Conservation (phyloP, 2,113 vertebrate genomes). For the Rhodinocichla rosea region DNA sequence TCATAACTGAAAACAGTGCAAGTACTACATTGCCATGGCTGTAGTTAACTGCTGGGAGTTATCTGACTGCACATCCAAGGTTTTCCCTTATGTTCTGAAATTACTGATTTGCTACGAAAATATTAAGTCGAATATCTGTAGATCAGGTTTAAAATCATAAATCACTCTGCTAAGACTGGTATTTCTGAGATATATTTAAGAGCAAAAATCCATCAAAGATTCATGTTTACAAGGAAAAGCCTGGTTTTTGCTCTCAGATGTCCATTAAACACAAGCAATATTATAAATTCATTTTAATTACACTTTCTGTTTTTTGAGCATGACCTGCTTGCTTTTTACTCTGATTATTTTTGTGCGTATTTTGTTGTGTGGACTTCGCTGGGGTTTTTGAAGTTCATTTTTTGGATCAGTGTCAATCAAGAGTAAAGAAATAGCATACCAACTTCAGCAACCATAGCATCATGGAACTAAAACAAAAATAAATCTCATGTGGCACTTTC, state of each 20-base stretch:
- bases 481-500: conserved; percentile 53
- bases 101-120: not conserved
- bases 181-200: not conserved
- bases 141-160: not conserved
- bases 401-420: conserved; percentile 1
- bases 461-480: conserved; percentile 60
- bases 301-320: not conserved
- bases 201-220: not conserved
- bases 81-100: not conserved
- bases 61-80: not conserved
- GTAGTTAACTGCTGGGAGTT: not conserved
- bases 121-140: not conserved
- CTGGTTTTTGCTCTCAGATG: not conserved
- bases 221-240: not conserved
- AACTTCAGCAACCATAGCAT: conserved; percentile 9
- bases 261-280: not conserved
- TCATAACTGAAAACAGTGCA: not conserved
- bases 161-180: not conserved
- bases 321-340: not conserved
- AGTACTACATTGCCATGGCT: not conserved
- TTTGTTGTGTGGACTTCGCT: not conserved
- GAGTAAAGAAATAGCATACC: not conserved
- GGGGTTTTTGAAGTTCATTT: not conserved
- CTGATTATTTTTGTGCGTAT: not conserved
- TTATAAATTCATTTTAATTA: not conserved